A percentile compares a stretch with the other conserved stretches of the same genome.
Evolutionary conservation across 2,888 invertebrate species (phyloP).

Genomic region (Agrenia bidenticulata): DNA sequence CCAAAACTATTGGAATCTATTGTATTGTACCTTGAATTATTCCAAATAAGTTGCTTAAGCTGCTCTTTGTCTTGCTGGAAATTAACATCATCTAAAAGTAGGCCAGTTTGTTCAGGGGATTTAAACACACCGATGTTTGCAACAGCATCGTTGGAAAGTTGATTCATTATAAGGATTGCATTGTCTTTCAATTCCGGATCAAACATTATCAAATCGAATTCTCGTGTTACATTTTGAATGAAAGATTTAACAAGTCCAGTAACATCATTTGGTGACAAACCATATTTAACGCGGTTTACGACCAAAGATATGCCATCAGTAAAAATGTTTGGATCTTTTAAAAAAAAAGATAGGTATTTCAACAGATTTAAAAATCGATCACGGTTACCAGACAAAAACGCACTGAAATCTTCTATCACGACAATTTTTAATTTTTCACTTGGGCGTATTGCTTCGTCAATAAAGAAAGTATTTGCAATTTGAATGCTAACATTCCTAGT

Average conservation of each 20-base stretch:
- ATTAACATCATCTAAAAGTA: neutral
- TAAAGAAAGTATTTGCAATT: too few species aligned
- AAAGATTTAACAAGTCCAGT: neutral
- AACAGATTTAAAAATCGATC: constrained; percentile 3
- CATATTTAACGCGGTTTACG: neutral
- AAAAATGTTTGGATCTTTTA: neutral
- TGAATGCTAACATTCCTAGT: too few species aligned
- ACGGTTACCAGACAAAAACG: too few species aligned
- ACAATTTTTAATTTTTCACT: too few species aligned
- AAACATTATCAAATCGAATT: neutral
- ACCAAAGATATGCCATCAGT: neutral
- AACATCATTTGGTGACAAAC: neutral
- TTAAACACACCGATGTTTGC: neutral
- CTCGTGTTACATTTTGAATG: constrained; percentile 1
- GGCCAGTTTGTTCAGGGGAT: neutral
- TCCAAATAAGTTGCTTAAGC: neutral
- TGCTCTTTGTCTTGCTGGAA: neutral
- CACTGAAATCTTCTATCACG: too few species aligned
- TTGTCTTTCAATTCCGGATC: neutral
- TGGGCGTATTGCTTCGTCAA: too few species aligned
- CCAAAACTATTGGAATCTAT: neutral
- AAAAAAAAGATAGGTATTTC: neutral
- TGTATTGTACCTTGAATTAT: neutral
- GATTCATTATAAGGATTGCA: neutral
- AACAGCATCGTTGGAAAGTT: neutral